Evolutionary conservation across 2,113 vertebrate species (phyloP).

Genomic region (Peromyscus maniculatus): DNA sequence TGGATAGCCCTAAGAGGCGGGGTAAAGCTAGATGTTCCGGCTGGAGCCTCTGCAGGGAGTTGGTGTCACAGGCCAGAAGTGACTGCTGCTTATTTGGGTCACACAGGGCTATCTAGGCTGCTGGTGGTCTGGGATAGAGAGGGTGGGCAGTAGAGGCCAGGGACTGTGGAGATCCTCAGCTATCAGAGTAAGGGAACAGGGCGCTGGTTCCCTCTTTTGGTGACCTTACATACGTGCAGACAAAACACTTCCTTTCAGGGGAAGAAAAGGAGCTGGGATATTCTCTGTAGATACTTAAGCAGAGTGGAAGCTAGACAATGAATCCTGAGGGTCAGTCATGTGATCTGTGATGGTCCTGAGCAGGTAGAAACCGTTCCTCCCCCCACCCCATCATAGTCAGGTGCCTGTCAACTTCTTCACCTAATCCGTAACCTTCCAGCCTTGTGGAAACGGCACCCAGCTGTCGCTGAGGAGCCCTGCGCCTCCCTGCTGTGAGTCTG

Average conservation of each 20-base stretch:
- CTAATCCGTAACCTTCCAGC: not conserved
- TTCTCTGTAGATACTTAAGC: not conserved
- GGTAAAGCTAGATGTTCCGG: not conserved
- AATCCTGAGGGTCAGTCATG: not conserved
- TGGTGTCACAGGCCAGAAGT: not conserved
- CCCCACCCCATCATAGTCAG: not conserved
- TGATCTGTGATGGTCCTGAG: not conserved
- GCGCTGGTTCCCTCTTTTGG: not conserved
- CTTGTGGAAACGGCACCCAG: not conserved
- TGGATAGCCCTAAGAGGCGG: not conserved
- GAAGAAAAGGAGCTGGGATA: not conserved
- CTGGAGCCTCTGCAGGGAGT: not conserved
- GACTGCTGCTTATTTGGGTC: not conserved
- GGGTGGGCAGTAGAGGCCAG: not conserved
- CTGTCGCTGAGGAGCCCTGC: not conserved
- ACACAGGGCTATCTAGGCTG: not conserved
- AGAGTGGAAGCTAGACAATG: not conserved
- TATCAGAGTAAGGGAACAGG: not conserved
- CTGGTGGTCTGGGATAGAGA: not conserved
- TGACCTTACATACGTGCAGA: not conserved
- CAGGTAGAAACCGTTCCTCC: not conserved
- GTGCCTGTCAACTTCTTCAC: not conserved
- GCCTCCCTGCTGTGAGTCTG: no score
- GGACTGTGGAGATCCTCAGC: not conserved
- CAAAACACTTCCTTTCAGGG: not conserved